Conservation (phyloP, 2,888 invertebrate genomes). For the Ypsolopha sequella region DNA sequence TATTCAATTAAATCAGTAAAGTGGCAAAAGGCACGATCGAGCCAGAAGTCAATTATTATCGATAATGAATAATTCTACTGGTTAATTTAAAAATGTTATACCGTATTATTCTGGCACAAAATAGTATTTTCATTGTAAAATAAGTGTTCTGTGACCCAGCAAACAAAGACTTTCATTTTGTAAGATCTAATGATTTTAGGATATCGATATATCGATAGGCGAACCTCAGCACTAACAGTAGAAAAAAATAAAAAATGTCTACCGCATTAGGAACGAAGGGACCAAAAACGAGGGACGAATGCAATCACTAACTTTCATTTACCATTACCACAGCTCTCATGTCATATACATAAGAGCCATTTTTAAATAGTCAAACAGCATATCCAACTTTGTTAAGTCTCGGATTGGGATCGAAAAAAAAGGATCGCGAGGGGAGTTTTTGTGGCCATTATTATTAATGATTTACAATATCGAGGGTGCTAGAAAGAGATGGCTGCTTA, state of each 20-base stretch:
- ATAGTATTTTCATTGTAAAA: too few relatives aligned
- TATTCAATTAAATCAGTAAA: too few relatives aligned
- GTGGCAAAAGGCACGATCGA: too few relatives aligned
- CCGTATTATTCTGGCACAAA: too few relatives aligned
- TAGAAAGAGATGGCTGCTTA: background rate
- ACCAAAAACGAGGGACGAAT: conserved; percentile 8
- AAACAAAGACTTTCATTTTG: too few relatives aligned
- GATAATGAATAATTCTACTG: too few relatives aligned
- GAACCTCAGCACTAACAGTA: background rate
- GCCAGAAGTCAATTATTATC: too few relatives aligned
- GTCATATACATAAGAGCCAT: background rate
- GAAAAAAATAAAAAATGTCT: conserved; percentile 9
- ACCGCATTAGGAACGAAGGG: background rate
- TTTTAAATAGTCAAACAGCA: background rate
- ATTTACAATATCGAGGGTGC: conserved; percentile 4
- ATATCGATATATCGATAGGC: too few relatives aligned
- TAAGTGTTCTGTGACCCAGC: too few relatives aligned
- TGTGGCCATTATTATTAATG: conserved; percentile 7
- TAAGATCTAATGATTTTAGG: too few relatives aligned
- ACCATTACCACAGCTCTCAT: conserved; percentile 6
- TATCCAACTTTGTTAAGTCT: background rate
- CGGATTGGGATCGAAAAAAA: background rate
- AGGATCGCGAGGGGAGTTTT: conserved; percentile 1
- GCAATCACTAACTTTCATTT: conserved; percentile 8
- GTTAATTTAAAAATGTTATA: too few relatives aligned